Percentiles rank a stretch among this genome's conserved stretches.
phyloP scores from a whole-genome alignment of 2,888 invertebrate genomes.

The Harpagoxenus sublaevis region DNA sequence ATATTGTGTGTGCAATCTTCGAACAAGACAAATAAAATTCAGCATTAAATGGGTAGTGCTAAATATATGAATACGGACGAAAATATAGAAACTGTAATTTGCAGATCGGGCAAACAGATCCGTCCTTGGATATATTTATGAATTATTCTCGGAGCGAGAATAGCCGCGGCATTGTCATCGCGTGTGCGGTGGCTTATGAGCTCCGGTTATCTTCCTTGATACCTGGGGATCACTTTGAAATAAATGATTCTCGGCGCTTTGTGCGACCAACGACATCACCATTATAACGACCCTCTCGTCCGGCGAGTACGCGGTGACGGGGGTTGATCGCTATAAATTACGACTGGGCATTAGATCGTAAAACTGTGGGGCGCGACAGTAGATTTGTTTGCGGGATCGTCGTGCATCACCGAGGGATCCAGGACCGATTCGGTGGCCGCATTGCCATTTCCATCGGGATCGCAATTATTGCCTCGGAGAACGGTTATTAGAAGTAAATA shows the following conservation, averaged over 20 bases:
- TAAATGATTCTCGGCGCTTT: slow-evolving; percentile 62
- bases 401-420: slow-evolving; percentile 47
- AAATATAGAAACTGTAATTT: slow-evolving; percentile 16
- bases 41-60: background rate
- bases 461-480: slow-evolving; percentile 60
- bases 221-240: slow-evolving; percentile 56
- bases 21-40: slow-evolving; percentile 23
- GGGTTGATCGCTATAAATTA: slow-evolving; percentile 78
- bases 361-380: slow-evolving; percentile 77
- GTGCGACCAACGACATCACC: slow-evolving; percentile 58
- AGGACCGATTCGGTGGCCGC: slow-evolving; percentile 32
- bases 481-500: slow-evolving; percentile 57
- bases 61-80: slow-evolving; percentile 9
- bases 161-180: slow-evolving; percentile 52
- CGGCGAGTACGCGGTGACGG: slow-evolving; percentile 50
- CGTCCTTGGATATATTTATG: slow-evolving; percentile 36
- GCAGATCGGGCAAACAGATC: slow-evolving; percentile 31
- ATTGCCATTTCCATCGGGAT: slow-evolving; percentile 42
- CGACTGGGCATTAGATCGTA: slow-evolving; percentile 78
- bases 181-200: slow-evolving; percentile 65
- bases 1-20: background rate
- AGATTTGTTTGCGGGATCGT: slow-evolving; percentile 80
- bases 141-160: slow-evolving; percentile 59
- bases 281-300: slow-evolving; percentile 61
- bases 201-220: slow-evolving; percentile 37